Evolutionary conservation across 2,888 invertebrate genomes (phyloP), one percentile per base, ranked within the genome.

Genomic region (Danaus chrysippus): DNA sequence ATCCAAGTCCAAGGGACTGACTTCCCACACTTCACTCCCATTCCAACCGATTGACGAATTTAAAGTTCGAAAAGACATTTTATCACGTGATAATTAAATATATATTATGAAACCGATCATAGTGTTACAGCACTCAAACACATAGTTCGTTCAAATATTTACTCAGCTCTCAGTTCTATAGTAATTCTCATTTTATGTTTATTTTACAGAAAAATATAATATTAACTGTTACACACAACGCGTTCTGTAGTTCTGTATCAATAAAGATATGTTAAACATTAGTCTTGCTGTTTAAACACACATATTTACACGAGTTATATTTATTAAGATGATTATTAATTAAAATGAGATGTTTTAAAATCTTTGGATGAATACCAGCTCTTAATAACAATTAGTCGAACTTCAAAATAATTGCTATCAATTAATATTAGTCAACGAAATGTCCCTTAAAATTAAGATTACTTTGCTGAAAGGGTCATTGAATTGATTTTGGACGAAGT

Each of bases 1-100:
- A 13, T 82, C 87, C 72, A 90, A 62, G 63, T 86, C 86, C 65
- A 84, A 65, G 0, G 82, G 78, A 0, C 80, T 74, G 6, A 74
- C 68, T 34, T 72, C 79, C 78, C 78, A 78, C 42, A 64, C 49
- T 11, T 77, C 82, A 10, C 76, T 70, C 34, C 76, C 81, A 59
- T 84, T 86, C 78, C 76, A 77, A 10, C 67, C 58, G 10, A 74
- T 62, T 0, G 75, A 76, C n/a, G 72, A 59, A 61, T 80, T 81
- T 11, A 75, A 69, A 11, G 67, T 63, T 57, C 66, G 71, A 55
- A 71, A 43, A 5, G 78, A 69, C 78, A 79, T 79, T 41, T 44
- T 55, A 49, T 34, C 23, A 34, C 1, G 6, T 34, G 23, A 34
- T 34, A 34, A 6, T 34, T 34, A 34, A 6, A 34, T 34, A 34